Evolutionary conservation across 2,113 vertebrate species (phyloP).

Genomic region (Dipodomys stephensi): DNA sequence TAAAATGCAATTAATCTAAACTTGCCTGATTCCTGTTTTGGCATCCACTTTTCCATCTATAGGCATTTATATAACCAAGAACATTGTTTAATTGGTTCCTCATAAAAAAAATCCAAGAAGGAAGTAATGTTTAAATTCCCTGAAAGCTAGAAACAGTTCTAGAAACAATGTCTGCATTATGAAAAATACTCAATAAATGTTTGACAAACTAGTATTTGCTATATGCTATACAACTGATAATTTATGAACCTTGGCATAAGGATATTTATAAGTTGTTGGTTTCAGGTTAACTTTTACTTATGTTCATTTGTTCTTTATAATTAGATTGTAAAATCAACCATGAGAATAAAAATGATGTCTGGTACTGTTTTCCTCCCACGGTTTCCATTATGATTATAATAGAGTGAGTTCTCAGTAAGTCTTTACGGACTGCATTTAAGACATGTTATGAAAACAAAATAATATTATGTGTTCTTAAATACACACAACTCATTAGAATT

Average conservation of each 20-base stretch:
- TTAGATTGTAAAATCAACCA: neutral
- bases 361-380: neutral
- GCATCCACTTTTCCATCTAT: neutral
- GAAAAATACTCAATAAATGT: neutral
- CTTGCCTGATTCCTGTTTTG: neutral
- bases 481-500: neutral
- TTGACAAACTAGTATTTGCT: neutral
- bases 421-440: neutral
- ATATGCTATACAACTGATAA: neutral
- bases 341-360: neutral
- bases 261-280: neutral
- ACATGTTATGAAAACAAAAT: neutral
- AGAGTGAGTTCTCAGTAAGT: neutral
- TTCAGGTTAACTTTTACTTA: neutral
- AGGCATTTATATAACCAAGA: neutral
- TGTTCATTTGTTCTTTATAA: neutral
- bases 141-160: neutral
- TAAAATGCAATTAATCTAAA: slow-evolving; percentile 2
- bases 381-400: neutral
- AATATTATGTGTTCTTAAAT: slow-evolving; percentile 15
- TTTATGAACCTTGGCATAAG: neutral
- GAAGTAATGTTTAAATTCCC: neutral
- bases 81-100: neutral
- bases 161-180: neutral
- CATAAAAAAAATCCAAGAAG: neutral